These are phyloP conservation scores for Zaprionus africanus DNA, from an alignment of 1,140 invertebrate species.

Conservation along the genomic window DNA sequence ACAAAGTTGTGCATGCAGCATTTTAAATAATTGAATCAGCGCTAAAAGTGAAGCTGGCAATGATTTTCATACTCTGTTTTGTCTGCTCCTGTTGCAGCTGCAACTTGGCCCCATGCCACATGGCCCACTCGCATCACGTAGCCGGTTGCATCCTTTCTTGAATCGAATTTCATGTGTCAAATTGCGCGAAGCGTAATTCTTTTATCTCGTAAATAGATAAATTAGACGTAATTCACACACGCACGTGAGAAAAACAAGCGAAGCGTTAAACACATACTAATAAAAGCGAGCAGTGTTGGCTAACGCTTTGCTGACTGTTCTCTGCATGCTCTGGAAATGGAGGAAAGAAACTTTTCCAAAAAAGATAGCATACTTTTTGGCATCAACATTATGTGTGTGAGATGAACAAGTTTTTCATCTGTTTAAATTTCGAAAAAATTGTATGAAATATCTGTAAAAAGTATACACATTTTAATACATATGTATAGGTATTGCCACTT, in stretches of 20 bases:
- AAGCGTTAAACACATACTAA: not conserved
- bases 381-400: not conserved
- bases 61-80: conserved; percentile 25
- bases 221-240: conserved; percentile 53
- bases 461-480: not conserved
- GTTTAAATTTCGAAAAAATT: not conserved
- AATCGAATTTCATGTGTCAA: conserved; percentile 57
- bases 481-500: not conserved
- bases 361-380: conserved; percentile 5
- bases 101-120: not conserved
- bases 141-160: not conserved
- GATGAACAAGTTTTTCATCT: not conserved
- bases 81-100: not conserved
- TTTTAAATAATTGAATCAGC: conserved; percentile 71
- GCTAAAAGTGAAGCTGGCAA: conserved; percentile 40
- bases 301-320: not conserved
- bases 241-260: conserved; percentile 21
- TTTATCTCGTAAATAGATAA: conserved; percentile 54
- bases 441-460: not conserved
- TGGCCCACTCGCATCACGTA: too few relatives aligned
- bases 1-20: conserved; percentile 57
- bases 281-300: not conserved
- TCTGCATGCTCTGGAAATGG: not conserved
- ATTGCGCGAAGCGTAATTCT: conserved; percentile 39
- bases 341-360: too few relatives aligned